Percentiles rank a stretch among this genome's conserved stretches.
Conservation (phyloP, 2,888 invertebrate species). For the Disparrhopalites patrizii region DNA sequence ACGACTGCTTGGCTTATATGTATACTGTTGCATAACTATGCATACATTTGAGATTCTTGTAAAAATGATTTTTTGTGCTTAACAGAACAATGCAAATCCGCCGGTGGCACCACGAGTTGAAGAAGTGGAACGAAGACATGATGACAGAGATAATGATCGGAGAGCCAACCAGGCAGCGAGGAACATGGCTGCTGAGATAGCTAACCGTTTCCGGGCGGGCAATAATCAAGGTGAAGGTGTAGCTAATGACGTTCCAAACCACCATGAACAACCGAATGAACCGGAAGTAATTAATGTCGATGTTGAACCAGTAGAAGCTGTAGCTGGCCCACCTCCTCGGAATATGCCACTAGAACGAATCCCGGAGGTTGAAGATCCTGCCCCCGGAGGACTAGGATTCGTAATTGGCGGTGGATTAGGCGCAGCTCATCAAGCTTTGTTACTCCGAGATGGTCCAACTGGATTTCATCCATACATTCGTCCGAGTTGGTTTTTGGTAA, state of each 20-base stretch:
- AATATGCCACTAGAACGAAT: slow-evolving; percentile 6
- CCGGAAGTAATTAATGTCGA: slow-evolving; percentile 30
- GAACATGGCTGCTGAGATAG: slow-evolving; percentile 29
- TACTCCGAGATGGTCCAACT: slow-evolving; percentile 75
- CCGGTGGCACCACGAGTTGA: neutral
- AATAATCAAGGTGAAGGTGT: slow-evolving; percentile 27
- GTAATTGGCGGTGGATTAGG: slow-evolving; percentile 57
- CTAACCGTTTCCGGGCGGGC: neutral
- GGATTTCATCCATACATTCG: slow-evolving; percentile 87
- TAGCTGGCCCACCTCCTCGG: slow-evolving; percentile 15
- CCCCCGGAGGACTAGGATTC: slow-evolving; percentile 31
- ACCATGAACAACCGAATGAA: neutral
- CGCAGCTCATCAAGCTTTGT: slow-evolving; percentile 82
- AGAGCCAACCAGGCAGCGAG: too few relatives aligned
- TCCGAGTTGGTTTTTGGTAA: slow-evolving; percentile 71
- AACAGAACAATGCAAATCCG: slow-evolving; percentile 8
- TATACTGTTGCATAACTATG: too few relatives aligned
- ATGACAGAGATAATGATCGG: neutral
- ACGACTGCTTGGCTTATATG: neutral
- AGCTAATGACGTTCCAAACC: slow-evolving; percentile 27
- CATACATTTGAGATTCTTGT: too few relatives aligned
- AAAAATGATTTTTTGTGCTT: too few relatives aligned
- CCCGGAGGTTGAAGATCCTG: slow-evolving; percentile 10
- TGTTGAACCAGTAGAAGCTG: slow-evolving; percentile 27
- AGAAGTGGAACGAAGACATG: neutral